These are phyloP conservation scores for Mythimna ferrago DNA, from an alignment of 2,888 invertebrate species.

Conservation along the genomic window DNA sequence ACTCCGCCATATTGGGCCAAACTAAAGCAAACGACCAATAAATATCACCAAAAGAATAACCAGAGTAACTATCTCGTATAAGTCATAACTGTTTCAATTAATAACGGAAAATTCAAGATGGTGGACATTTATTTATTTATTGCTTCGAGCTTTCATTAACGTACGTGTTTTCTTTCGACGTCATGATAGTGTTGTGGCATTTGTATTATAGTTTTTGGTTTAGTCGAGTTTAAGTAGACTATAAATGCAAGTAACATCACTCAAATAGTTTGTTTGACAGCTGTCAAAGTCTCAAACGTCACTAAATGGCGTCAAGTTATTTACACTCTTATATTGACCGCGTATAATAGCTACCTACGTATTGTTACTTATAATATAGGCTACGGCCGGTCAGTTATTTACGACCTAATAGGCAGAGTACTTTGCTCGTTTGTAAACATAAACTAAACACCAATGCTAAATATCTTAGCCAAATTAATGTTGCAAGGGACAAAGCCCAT, in stretches of 20 bases:
- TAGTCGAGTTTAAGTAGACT: constrained; percentile 10
- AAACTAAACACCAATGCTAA: constrained; percentile 29
- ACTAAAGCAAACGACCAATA: constrained; percentile 63
- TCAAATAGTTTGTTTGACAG: background rate
- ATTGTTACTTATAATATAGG: background rate
- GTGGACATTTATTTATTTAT: constrained; percentile 74
- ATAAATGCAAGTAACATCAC: background rate
- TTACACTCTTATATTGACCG: background rate
- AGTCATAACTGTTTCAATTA: constrained; percentile 65
- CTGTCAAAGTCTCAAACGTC: constrained; percentile 6
- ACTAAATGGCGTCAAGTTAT: background rate
- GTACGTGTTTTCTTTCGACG: constrained; percentile 68
- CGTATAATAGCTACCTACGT: too few species aligned
- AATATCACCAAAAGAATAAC: constrained; percentile 66
- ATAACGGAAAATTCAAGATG: constrained; percentile 74
- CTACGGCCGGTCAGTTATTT: background rate
- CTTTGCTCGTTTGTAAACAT: constrained; percentile 28
- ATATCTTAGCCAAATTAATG: constrained; percentile 53
- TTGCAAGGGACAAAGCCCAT: constrained; percentile 41
- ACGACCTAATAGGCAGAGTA: background rate
- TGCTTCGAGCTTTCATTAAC: constrained; percentile 67
- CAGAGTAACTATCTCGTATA: constrained; percentile 67
- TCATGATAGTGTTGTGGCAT: constrained; percentile 45
- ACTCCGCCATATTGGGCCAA: constrained; percentile 41
- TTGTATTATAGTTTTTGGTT: background rate